Conservation (phyloP, 2,113 vertebrate genomes). For the Ageneiosus marmoratus region DNA sequence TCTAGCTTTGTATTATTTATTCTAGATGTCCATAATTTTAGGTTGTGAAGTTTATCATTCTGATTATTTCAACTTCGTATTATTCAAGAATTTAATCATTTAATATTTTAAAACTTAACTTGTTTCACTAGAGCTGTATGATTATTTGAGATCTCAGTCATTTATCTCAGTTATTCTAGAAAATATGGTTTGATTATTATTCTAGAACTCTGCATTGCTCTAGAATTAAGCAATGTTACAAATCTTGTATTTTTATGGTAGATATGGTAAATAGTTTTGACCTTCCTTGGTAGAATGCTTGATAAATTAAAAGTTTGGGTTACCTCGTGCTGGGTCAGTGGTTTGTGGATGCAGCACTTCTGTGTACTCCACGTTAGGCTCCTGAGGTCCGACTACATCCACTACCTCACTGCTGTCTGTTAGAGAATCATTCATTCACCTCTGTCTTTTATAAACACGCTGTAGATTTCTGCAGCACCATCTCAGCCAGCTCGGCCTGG, state of each 20-base stretch:
- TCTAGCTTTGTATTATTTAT: no score
- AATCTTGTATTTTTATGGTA: no score
- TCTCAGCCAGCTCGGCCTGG: no score
- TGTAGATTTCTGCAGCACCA: no score
- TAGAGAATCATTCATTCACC: slow-evolving; percentile 17
- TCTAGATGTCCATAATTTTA: no score
- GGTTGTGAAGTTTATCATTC: no score
- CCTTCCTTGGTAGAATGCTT: neutral
- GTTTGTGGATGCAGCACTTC: slow-evolving; percentile 71
- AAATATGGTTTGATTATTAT: neutral
- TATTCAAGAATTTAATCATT: no score
- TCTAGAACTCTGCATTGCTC: neutral
- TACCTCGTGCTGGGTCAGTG: slow-evolving; percentile 62
- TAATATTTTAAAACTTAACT: no score
- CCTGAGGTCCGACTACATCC: slow-evolving; percentile 54
- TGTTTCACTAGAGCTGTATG: no score
- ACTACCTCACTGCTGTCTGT: slow-evolving; percentile 59
- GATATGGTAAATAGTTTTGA: neutral
- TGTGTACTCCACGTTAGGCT: slow-evolving; percentile 73
- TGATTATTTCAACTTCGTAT: no score
- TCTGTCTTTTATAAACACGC: neutral
- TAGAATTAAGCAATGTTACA: neutral
- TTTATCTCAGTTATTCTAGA: no score
- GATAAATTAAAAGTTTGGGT: neutral
- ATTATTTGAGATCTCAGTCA: no score